phyloP scores from a whole-genome alignment of 2,797 vertebrate species.

The Rousettus madagascariensis region DNA sequence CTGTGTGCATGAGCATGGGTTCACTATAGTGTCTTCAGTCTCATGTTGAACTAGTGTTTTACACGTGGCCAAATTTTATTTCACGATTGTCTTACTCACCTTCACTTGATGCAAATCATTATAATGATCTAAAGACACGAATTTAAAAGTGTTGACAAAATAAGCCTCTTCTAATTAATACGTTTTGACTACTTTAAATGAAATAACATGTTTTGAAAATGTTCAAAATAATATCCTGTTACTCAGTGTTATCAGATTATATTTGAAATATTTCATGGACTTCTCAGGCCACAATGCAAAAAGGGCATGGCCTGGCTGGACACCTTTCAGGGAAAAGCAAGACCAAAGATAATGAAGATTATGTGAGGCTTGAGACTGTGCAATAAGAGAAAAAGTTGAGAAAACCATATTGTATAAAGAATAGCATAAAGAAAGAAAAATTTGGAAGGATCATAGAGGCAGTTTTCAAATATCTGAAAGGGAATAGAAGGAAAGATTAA shows the following conservation, averaged over 20 bases:
- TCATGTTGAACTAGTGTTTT: background rate
- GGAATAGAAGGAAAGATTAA: background rate
- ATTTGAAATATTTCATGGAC: background rate
- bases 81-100: background rate
- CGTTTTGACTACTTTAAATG: background rate
- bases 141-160: background rate
- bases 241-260: background rate
- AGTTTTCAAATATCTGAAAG: background rate
- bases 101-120: background rate
- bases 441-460: background rate
- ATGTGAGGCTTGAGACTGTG: fast-evolving
- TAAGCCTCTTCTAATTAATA: background rate
- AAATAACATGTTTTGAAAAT: background rate
- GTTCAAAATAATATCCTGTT: background rate
- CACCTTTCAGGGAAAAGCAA: background rate
- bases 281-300: background rate
- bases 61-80: background rate
- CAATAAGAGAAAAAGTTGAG: background rate
- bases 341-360: background rate
- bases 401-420: background rate
- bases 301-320: fast-evolving
- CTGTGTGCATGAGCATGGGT: fast-evolving
- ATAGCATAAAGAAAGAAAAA: background rate
- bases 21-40: background rate
- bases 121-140: background rate